These are phyloP conservation scores for Bombus vancouverensis DNA, from an alignment of 1,140 invertebrate genomes.

Conservation along the genomic window DNA sequence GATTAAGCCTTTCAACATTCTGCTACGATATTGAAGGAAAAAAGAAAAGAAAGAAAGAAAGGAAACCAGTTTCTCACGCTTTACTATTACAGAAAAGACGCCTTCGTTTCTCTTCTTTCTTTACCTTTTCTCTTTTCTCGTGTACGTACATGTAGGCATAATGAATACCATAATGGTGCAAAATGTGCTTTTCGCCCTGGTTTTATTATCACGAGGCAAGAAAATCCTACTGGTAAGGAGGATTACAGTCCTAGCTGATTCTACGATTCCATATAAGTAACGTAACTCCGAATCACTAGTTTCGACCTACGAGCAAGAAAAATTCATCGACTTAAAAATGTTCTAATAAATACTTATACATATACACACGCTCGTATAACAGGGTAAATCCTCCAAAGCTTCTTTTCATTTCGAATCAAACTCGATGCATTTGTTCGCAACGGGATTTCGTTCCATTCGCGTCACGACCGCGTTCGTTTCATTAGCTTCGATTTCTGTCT, in stretches of 20 bases:
- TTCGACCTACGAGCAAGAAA: no score
- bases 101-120: not conserved
- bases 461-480: not conserved
- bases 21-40: not conserved
- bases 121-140: not conserved
- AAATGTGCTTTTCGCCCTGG: no score
- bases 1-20: not conserved
- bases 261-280: no score
- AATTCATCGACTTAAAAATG: not conserved
- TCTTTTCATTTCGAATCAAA: not conserved
- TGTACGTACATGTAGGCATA: not conserved
- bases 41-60: fast-evolving
- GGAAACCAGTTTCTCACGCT: not conserved
- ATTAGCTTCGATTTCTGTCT: constrained; percentile 2
- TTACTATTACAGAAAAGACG: no score
- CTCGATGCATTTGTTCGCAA: not conserved
- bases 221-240: no score
- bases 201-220: not conserved
- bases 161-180: no score
- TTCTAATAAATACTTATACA: not conserved
- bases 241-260: no score
- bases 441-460: not conserved
- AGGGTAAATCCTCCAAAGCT: not conserved
- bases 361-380: no score
- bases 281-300: no score